Base-by-base conservation (phyloP, 2,113 vertebrate genomes). In the Rostratula benghalensis region DNA sequence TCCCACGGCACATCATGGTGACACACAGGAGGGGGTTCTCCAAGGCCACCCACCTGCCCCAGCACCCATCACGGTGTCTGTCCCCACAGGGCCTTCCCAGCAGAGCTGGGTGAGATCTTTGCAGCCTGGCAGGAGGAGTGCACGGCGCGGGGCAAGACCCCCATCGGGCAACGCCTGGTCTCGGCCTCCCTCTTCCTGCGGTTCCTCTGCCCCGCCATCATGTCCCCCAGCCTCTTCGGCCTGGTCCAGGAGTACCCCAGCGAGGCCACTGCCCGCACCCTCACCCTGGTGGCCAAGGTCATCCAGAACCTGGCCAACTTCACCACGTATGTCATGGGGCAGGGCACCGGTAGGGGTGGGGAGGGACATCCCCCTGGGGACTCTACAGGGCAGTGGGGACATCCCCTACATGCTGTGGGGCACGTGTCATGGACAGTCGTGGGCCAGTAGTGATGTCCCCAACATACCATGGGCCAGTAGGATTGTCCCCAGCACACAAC, bases 251-350 rank as follows among this genome's bases (percentile, higher is more conserved):
- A 99, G 25, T 99, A 99, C 43, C 99, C 99, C 0, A 98, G 98
- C 4, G 96, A 99, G 13, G 96, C 97, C 94, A 98, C 98, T 1
- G 98, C 99, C 53, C 98, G 99, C 3, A 98, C 98, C 20, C 99
- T 99, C 80, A 99, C 99, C 6, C 83, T 99, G 22, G 98, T 99
- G 1, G 99, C 99, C 90, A 99, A 99, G 90, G 99, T 99, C 96
- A 98, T 99, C 96, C 99, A 99, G 98, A 99, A 99, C 93, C 93
- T 99, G 75, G 99, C 99, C 94, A 99, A 99, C 97, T 98, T 97
- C 95, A 99, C 99, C 88, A 97, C 96, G 99, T 99, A 98, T 48
- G 99, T 98, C 46, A 12, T 3, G n/a, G 18, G 19, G 27, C 15
- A 6, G 2, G 1, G 48, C 10, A 39, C 28, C 4, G 5, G 28